These are phyloP conservation scores for Blennius ocellaris DNA, from an alignment of 2,113 vertebrate species.

Conservation along the genomic window DNA sequence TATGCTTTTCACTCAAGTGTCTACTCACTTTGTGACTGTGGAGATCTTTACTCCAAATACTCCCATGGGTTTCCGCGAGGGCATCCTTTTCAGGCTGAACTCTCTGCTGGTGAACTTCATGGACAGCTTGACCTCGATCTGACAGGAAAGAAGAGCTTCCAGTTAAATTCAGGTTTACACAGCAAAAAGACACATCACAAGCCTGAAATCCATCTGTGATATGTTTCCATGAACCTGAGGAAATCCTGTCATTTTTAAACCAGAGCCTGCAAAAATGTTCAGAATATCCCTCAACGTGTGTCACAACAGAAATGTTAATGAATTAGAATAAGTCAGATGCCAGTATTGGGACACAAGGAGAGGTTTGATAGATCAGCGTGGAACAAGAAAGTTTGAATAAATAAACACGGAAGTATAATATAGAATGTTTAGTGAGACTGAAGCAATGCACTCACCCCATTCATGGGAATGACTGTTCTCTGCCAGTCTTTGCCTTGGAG, in stretches of 20 bases:
- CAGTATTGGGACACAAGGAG: background rate
- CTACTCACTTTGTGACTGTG: conserved; percentile 94
- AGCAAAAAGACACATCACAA: background rate
- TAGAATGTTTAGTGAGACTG: background rate
- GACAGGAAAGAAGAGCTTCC: conserved; percentile 24
- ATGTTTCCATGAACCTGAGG: background rate
- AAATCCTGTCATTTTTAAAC: conserved; percentile 34
- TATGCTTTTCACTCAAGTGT: background rate
- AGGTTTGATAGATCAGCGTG: background rate
- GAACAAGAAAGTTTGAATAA: background rate
- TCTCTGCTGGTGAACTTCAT: conserved; percentile 98
- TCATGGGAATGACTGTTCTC: conserved; percentile 94
- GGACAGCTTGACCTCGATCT: conserved; percentile 97
- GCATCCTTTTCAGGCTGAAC: conserved; percentile 96
- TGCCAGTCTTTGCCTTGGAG: conserved; percentile 98
- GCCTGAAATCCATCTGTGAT: conserved; percentile 17
- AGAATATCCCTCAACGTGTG: background rate
- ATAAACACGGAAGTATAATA: background rate
- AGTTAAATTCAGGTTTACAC: conserved; percentile 16
- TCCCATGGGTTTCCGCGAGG: conserved; percentile 92
- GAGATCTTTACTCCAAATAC: conserved; percentile 98
- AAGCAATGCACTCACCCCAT: conserved; percentile 86
- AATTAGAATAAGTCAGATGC: too few relatives aligned
- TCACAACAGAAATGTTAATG: background rate
- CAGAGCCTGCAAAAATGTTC: conserved; percentile 21